phyloP scores from a whole-genome alignment of 2,888 invertebrate genomes.

The Synergus japonicus region DNA sequence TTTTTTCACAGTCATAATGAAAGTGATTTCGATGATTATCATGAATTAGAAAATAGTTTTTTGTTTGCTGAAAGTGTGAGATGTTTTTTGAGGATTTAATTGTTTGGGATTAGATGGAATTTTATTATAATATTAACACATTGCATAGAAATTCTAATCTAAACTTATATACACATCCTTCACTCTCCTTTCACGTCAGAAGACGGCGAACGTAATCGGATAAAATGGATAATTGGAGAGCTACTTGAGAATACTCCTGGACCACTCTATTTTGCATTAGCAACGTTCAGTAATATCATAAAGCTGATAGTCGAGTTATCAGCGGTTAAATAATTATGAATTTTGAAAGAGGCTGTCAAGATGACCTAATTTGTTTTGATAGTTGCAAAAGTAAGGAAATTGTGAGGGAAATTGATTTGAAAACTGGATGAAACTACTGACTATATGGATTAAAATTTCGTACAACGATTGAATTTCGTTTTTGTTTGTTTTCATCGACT shows the following conservation, averaged over 20 bases:
- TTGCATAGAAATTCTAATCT: neutral
- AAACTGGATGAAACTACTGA: neutral
- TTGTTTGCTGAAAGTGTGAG: no score
- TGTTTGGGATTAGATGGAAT: neutral
- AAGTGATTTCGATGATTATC: neutral
- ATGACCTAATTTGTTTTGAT: neutral
- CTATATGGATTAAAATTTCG: no score
- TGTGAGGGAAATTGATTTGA: neutral
- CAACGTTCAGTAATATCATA: slow-evolving; percentile 25
- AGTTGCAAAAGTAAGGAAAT: neutral
- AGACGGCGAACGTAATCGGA: slow-evolving; percentile 45
- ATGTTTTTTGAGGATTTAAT: no score
- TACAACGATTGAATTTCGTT: neutral
- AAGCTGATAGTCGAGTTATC: neutral
- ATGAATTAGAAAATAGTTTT: no score
- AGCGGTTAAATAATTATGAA: slow-evolving; percentile 11
- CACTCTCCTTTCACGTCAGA: slow-evolving; percentile 16
- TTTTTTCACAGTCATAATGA: no score
- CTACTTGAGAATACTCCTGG: slow-evolving; percentile 43
- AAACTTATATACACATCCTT: neutral
- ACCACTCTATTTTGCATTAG: slow-evolving; percentile 19
- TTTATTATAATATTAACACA: neutral
- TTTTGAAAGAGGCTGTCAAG: neutral
- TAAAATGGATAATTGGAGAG: slow-evolving; percentile 54
- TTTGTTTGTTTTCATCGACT: neutral